Base-by-base conservation (phyloP, 2,888 invertebrate species). In the Nomada fucata region DNA sequence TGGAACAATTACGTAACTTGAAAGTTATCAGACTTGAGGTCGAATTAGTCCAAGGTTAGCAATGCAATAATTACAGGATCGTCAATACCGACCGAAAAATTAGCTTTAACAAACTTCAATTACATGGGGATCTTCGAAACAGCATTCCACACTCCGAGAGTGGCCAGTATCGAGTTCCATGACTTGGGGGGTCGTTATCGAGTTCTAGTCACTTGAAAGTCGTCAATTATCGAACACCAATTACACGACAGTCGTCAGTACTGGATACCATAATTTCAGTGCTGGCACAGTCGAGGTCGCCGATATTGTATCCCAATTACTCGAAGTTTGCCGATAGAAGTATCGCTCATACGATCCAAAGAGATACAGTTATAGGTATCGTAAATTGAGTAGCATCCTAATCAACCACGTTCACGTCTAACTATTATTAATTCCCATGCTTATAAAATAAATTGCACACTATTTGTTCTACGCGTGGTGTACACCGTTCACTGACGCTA, bases 191-290 rank as follows among this genome's bases (percentile, higher is more conserved):
- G 47, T 69, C 13, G 68, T 69, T 69, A 69, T 44, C 55, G 68
- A 57, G 55, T 69, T 69, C 68, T 57, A 57, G 55, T 69, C 68
- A 57, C 57, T 69, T 13, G 57, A 69, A 69, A 57, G 68, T 69
- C 68, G 68, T 69, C 68, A 69, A 69, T 69, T 69, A 69, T 69
- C 26, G 57, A 69, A 69, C 57, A 69, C 68, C 68, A 69, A 69
- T 69, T 69, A 69, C 57, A 69, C 68, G 44, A 57, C 42, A 44
- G 57, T 69, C 57, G 68, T 57, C 68, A 13, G 57, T 69, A 20
- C 15, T 42, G 57, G 55, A 57, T 55, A 53, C 44, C 68, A 44
- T 57, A 55, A 57, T 69, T 69, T 69, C 55, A 69, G 55, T n/a
- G n/a, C 57, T 13, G 5, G 5, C 64, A 26, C 18, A 50, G 10